Percentiles rank a stretch among this genome's conserved stretches.
These are phyloP conservation scores for Plotosus lineatus DNA, from an alignment of 2,113 vertebrate genomes.

Conservation along the genomic window DNA sequence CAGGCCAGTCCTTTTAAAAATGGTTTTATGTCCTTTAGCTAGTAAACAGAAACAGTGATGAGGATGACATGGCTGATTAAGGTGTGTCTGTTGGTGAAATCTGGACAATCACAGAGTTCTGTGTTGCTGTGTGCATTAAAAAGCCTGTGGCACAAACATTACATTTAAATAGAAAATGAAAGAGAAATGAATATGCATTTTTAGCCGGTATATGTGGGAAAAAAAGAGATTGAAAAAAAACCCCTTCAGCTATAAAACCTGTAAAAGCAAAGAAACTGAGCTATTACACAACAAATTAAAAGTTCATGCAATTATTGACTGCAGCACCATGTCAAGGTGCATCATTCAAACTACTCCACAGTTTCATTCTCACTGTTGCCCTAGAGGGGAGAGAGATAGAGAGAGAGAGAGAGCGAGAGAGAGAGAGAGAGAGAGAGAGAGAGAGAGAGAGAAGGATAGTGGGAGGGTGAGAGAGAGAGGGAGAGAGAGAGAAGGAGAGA, in stretches of 20 bases:
- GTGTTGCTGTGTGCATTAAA: background rate
- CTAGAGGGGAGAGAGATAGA: background rate
- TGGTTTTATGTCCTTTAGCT: background rate
- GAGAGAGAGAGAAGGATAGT: background rate
- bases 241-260: background rate
- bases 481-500: background rate
- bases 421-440: background rate
- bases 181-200: background rate
- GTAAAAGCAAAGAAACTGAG: background rate
- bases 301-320: slow-evolving; percentile 1
- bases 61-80: background rate
- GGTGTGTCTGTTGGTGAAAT: background rate
- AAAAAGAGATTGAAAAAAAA: background rate
- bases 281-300: background rate
- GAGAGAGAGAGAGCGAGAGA: background rate
- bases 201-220: background rate
- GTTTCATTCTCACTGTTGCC: background rate
- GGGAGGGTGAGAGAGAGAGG: background rate
- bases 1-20: background rate
- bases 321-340: background rate
- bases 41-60: background rate
- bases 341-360: background rate
- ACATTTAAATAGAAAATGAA: background rate
- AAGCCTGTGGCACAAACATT: background rate
- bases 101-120: background rate